phyloP scores from a whole-genome alignment of 2,797 vertebrate species.

The Danio kyathit region DNA sequence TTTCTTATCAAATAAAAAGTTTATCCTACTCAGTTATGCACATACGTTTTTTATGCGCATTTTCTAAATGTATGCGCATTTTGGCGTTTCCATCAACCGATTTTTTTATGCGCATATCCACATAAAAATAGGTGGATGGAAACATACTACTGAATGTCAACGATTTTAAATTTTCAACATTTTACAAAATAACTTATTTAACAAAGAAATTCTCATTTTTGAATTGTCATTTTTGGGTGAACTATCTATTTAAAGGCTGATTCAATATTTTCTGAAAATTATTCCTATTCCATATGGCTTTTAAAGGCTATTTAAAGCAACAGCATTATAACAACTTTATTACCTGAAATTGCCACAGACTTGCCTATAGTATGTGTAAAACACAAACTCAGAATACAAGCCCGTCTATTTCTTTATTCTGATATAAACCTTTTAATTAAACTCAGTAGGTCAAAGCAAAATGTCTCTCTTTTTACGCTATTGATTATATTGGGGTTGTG shows the following conservation, averaged over 20 bases:
- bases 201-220: background rate
- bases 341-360: background rate
- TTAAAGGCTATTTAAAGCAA: background rate
- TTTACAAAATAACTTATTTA: no score
- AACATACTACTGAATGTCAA: no score
- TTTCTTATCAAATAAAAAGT: no score
- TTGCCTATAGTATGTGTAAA: no score
- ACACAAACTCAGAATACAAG: slow-evolving; percentile 2
- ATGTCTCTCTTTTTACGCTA: slow-evolving; percentile 17
- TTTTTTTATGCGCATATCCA: no score
- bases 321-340: background rate
- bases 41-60: no score
- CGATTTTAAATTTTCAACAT: background rate
- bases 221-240: no score
- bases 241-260: background rate
- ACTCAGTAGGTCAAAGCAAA: slow-evolving; percentile 10
- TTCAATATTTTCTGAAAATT: background rate
- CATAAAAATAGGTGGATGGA: no score
- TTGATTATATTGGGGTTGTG: slow-evolving; percentile 10
- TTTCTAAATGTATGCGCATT: no score
- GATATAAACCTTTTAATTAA: slow-evolving; percentile 18
- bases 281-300: background rate
- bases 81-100: no score
- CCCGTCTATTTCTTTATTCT: background rate
- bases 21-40: no score